Evolutionary conservation across 2,888 invertebrate species (phyloP), one percentile per base, ranked within the genome.

Genomic region (Chaetogeoica ovagalla): DNA sequence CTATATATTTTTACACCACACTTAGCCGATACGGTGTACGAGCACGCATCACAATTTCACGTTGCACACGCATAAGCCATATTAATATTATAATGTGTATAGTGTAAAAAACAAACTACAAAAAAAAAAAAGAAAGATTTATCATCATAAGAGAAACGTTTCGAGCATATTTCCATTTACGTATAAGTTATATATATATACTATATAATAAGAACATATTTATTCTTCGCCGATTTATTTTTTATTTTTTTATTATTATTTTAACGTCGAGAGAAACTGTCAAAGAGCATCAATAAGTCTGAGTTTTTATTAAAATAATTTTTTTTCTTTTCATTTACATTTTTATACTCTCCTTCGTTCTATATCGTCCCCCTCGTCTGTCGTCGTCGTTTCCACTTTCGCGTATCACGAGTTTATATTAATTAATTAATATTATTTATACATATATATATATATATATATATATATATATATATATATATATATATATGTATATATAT

Each of bases 261-360:
- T 70, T 79, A 55, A 55, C 70, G 52, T 63, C 37, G 57, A 39
- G 70, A 55, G 63, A 70, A 62, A 70, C 70, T 21, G 70, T 70
- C 70, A 63, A 62, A 70, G 63, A 21, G 55, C 77, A 62, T 55
- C 55, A 62, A 79, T 70, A 71, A 79, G 77, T 70, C 77, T 79
- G 77, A 79, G 69, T 63, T 70, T 77, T 70, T 79, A 63, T 70
- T 77, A 62, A 52, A 69, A 37, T 3, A n/a, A 57, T n/a, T 21
- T 59, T 59, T 59, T 59, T 21, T 21, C 9, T 9, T 21, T 59
- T 59, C 21, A 9, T 59, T 59, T 59, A 9, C 21, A 5, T 21
- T 59, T 59, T 30, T 30, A 30, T 30, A 30, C 30, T 30, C 4
- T 4, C 30, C n/a, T n/a, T n/a, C 30, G 30, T 30, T 30, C 30